Conservation (phyloP, 2,113 vertebrate genomes). For the Eulacestoma nigropectus region DNA sequence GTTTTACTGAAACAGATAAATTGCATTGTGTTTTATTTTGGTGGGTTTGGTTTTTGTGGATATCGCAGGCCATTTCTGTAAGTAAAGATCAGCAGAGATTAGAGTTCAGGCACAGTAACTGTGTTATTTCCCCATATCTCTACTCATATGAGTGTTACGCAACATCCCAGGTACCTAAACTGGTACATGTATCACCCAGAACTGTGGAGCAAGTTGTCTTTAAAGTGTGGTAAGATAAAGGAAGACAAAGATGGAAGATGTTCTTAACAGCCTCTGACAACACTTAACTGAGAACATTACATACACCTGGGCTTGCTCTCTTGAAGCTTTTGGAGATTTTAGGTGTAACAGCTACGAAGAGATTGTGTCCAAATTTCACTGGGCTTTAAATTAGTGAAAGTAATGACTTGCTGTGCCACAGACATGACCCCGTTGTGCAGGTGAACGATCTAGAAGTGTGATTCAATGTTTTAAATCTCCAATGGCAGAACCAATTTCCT, state of each 20-base stretch:
- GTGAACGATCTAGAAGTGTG: background rate
- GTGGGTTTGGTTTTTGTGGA: background rate
- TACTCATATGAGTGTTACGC: background rate
- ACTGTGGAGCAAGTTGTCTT: background rate
- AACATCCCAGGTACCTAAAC: background rate
- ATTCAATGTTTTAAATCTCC: background rate
- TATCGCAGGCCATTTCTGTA: background rate
- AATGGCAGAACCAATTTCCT: background rate
- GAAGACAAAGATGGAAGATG: background rate
- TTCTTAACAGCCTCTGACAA: background rate
- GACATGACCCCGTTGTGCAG: background rate
- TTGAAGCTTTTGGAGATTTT: background rate
- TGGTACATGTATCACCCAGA: background rate
- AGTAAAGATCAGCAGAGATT: background rate
- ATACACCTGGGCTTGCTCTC: background rate
- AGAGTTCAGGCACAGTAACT: background rate
- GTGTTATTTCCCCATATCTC: background rate
- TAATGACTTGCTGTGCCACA: background rate
- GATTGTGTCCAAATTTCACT: background rate
- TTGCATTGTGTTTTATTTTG: background rate
- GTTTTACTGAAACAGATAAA: background rate
- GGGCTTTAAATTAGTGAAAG: background rate
- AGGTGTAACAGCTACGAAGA: background rate
- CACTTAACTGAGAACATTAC: background rate
- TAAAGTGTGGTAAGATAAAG: background rate